Conservation (phyloP, 2,113 vertebrate genomes). For the Columba janthina region DNA sequence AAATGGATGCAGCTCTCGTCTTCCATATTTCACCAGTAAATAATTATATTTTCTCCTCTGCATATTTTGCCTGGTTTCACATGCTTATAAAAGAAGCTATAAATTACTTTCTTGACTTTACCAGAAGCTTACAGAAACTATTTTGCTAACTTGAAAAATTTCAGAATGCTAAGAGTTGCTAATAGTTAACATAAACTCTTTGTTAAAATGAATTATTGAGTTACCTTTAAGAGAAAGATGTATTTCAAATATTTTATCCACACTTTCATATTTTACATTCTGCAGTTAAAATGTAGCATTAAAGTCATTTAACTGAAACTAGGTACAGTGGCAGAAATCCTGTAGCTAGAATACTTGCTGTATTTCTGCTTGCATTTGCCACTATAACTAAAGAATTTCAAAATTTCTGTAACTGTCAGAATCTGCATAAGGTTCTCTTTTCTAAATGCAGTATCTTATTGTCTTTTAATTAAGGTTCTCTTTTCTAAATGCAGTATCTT, state of each 20-base stretch:
- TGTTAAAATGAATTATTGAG: neutral
- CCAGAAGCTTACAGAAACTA: neutral
- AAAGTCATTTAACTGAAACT: neutral
- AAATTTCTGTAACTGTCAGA: neutral
- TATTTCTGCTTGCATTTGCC: neutral
- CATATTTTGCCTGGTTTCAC: neutral
- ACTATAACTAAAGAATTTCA: neutral
- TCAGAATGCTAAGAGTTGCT: neutral
- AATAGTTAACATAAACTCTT: too few species aligned
- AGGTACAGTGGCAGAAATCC: neutral
- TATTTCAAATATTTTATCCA: neutral
- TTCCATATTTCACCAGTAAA: slow-evolving; percentile 9
- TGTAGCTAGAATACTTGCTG: neutral
- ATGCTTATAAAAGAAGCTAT: neutral
- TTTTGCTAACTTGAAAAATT: neutral
- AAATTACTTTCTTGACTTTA: neutral
- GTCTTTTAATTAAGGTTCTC: neutral
- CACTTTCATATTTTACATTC: neutral
- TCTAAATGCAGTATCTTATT: neutral
- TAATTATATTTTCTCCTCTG: slow-evolving; percentile 16
- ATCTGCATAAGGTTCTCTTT: neutral
- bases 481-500: neutral
- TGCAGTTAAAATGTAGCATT: neutral
- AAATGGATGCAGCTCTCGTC: neutral
- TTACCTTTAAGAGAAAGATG: neutral